These are phyloP conservation scores for Agriopis aurantiaria DNA, from an alignment of 2,888 invertebrate genomes.

Conservation along the genomic window DNA sequence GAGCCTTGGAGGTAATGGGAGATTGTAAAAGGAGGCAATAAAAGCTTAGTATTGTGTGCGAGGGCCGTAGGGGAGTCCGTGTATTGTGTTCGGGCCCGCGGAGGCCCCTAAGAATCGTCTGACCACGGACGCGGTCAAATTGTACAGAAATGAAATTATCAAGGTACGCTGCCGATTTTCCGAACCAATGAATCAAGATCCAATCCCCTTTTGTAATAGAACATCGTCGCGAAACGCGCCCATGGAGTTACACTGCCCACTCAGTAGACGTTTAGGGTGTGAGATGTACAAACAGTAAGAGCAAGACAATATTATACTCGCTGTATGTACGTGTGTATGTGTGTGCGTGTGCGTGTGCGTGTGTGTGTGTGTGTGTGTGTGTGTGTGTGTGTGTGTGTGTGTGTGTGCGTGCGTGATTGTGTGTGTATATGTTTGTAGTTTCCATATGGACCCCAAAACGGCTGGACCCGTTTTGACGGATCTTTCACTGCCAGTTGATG, in stretches of 20 bases:
- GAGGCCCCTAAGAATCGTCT: conserved; percentile 83
- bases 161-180: conserved; percentile 87
- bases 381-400: too few relatives aligned
- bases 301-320: not conserved
- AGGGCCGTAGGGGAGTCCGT: conserved; percentile 80
- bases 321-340: too few relatives aligned
- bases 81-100: conserved; percentile 82
- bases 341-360: too few relatives aligned
- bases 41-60: conserved; percentile 86
- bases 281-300: conserved; percentile 21
- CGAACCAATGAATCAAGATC: conserved; percentile 87
- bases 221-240: conserved; percentile 84
- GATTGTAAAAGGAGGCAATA: conserved; percentile 87
- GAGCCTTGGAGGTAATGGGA: conserved; percentile 84
- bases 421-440: too few relatives aligned
- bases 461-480: too few relatives aligned
- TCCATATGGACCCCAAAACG: too few relatives aligned
- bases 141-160: conserved; percentile 87
- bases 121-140: conserved; percentile 86
- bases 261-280: conserved; percentile 74
- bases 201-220: conserved; percentile 87
- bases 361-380: too few relatives aligned
- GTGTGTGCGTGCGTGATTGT: too few relatives aligned
- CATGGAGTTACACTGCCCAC: conserved; percentile 82
- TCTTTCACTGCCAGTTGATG: too few relatives aligned